These are phyloP conservation scores for Calameuta filiformis DNA, from an alignment of 2,888 invertebrate species.

Conservation along the genomic window DNA sequence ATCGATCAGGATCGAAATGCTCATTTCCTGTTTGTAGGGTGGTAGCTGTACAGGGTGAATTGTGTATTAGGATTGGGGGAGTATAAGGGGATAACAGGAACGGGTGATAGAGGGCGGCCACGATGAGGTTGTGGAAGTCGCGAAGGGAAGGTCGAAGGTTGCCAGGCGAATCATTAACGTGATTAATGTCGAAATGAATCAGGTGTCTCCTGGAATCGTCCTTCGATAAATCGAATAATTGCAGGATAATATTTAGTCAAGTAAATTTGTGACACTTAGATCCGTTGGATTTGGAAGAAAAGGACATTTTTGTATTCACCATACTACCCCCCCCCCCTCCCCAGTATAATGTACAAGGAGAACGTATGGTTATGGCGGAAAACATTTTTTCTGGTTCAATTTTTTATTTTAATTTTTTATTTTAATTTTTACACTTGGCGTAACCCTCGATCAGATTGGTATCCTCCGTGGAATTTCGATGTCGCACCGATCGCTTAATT, in stretches of 20 bases:
- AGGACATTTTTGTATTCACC: not conserved
- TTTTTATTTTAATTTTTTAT: not conserved
- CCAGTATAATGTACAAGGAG: not conserved
- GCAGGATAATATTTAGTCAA: constrained; percentile 60
- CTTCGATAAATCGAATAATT: constrained; percentile 64
- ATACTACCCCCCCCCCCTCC: not conserved
- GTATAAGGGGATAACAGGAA: constrained; percentile 44
- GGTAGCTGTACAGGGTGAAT: constrained; percentile 29
- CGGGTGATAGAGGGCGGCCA: constrained; percentile 35
- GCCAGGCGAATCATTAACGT: constrained; percentile 64
- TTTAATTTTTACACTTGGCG: not conserved
- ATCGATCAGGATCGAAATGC: constrained; percentile 64
- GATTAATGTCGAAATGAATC: constrained; percentile 66
- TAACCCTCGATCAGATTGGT: not conserved
- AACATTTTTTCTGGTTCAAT: not conserved
- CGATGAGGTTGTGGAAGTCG: constrained; percentile 36
- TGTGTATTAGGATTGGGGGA: constrained; percentile 30
- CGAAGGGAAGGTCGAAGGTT: constrained; percentile 40
- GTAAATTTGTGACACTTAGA: constrained; percentile 50
- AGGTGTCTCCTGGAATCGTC: constrained; percentile 55
- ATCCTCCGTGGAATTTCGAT: not conserved
- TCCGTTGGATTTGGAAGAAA: not conserved
- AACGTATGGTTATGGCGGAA: not conserved
- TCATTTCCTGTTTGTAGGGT: constrained; percentile 60
- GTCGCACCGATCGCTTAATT: not conserved